These are phyloP conservation scores for Pseudobourletiella spinata DNA, from an alignment of 1,140 invertebrate species.

Conservation along the genomic window DNA sequence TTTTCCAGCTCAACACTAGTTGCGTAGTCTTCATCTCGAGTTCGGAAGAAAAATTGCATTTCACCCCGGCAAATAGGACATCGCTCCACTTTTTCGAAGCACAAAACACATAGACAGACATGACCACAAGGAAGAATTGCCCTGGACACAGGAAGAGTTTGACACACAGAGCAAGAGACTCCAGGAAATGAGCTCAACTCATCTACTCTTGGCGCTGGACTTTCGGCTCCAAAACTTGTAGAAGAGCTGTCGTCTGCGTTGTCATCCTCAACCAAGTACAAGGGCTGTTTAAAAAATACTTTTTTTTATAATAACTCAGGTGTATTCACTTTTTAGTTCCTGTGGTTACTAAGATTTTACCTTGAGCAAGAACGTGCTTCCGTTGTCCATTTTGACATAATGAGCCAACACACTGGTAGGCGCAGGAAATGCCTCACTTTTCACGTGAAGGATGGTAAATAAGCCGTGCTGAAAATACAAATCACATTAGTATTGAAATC, in stretches of 20 bases:
- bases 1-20: not conserved
- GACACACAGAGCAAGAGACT: constrained; percentile 65
- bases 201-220: constrained; percentile 43
- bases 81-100: constrained; percentile 61
- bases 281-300: constrained; percentile 14
- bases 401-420: constrained; percentile 67
- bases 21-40: not conserved
- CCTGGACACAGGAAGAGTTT: constrained; percentile 60
- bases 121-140: constrained; percentile 71
- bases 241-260: no score
- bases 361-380: constrained; percentile 68
- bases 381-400: constrained; percentile 70
- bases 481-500: no score
- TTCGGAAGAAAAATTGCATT: constrained; percentile 6
- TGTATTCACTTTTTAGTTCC: no score
- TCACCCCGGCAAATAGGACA: constrained; percentile 46
- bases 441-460: constrained; percentile 68
- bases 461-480: constrained; percentile 53
- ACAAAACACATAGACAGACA: constrained; percentile 69
- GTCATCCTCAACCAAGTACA: constrained; percentile 42
- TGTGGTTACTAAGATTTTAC: no score
- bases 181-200: constrained; percentile 48
- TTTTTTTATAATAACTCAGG: not conserved
- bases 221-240: constrained; percentile 4
- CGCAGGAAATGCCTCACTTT: constrained; percentile 62